phyloP scores from a whole-genome alignment of 2,113 vertebrate species.

The Donacobius atricapilla region DNA sequence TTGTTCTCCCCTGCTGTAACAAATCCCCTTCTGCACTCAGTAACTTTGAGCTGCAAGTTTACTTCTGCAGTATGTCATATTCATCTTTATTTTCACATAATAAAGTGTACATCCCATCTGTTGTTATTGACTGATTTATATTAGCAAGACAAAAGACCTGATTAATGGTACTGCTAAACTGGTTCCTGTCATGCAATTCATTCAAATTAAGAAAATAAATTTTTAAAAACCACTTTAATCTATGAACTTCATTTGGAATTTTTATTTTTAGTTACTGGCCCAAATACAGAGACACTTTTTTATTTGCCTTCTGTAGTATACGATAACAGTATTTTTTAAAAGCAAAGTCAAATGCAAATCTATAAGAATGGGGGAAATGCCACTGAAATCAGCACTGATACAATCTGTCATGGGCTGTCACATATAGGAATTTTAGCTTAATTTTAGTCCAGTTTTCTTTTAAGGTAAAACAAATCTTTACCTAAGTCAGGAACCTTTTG shows the following conservation, averaged over 20 bases:
- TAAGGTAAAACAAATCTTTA: neutral
- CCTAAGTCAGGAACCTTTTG: neutral
- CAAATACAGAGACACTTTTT: neutral
- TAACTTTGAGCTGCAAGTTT: conserved; percentile 37
- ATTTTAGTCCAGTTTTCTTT: neutral
- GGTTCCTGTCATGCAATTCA: conserved; percentile 13
- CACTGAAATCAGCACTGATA: neutral
- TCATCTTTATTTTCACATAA: conserved; percentile 58
- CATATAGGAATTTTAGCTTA: neutral
- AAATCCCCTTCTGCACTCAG: conserved; percentile 16
- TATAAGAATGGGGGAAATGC: neutral
- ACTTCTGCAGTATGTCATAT: conserved; percentile 27
- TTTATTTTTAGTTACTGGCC: neutral
- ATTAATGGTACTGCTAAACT: conserved; percentile 41
- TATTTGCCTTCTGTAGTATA: neutral
- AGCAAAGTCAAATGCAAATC: neutral
- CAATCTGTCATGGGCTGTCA: neutral
- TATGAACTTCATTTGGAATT: conserved; percentile 1
- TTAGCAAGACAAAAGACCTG: conserved; percentile 35
- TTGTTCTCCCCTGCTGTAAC: neutral
- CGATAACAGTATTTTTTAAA: neutral
- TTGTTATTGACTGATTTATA: conserved; percentile 30
- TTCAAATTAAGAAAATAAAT: conserved; percentile 34
- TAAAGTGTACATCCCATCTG: conserved; percentile 38
- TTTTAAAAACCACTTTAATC: conserved; percentile 21